Base-by-base conservation (phyloP, 2,113 vertebrate species). In the Neomonachus schauinslandi region DNA sequence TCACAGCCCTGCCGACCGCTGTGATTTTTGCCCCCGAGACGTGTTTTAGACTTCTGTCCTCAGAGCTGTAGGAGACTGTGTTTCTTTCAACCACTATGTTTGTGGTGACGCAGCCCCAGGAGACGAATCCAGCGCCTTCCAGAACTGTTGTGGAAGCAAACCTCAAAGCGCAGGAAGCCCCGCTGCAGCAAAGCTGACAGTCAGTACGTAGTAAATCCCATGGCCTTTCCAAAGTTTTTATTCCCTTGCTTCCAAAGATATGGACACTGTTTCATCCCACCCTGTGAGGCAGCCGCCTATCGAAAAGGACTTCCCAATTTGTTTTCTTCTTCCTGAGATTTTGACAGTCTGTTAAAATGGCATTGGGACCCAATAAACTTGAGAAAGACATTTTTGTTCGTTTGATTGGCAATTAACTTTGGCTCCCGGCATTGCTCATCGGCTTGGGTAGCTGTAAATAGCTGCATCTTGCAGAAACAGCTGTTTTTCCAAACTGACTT, bases 401-500 rank as follows among this genome's bases (percentile, higher is more conserved):
- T 93, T 97, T 96, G 65, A 89, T 55, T 63, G 31, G 55, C 24
- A 11, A 24, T 81, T 84, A 92, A 77, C 85, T 89, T 87, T 46
- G 74, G 65, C 57, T 53, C 18, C 31, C 4, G n/a, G 95, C 65
- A 26, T 86, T 42, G 28, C 51, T 59, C 42, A 1, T 93, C 72
- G 55, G 89, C 92, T 53, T 53, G 31, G 87, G 33, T 72, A 57
- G 49, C 77, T 53, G 18, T 91, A 39, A 96, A 61, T 65, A 57
- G 82, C 61, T 74, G 57, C 36, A 7, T 19, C 51, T 51, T 89
- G 69, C n/a, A 36, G 42, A 87, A 97, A 89, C 14, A 79, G 69
- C 91, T 95, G 89, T 46, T 49, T 95, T 91, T 84, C 92, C 74
- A 92, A 67, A 89, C 59, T 71, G 76, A 2, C 89, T 80, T 53